Evolutionary conservation across 2,113 vertebrate species (phyloP).

Genomic region (Melierax canorus): DNA sequence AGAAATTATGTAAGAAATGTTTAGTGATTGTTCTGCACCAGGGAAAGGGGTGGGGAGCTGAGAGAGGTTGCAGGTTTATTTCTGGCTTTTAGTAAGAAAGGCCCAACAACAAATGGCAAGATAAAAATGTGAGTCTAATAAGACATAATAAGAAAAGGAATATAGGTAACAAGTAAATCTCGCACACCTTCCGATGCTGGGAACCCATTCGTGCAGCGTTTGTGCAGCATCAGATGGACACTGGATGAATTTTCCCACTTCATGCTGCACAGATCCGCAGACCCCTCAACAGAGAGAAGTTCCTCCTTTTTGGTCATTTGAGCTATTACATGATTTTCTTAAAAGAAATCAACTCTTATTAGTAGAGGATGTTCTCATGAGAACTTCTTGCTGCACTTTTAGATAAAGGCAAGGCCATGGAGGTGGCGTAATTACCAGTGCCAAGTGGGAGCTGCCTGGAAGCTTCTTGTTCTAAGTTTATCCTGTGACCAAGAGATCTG

Average conservation of each 20-base stretch:
- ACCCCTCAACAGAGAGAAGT: not conserved
- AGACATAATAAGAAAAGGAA: not conserved
- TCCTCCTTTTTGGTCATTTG: not conserved
- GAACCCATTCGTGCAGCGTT: accelerated
- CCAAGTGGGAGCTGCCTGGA: not conserved
- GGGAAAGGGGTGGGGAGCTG: accelerated
- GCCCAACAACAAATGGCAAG: not conserved
- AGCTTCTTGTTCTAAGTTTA: not conserved
- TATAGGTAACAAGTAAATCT: not conserved
- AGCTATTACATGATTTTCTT: not conserved
- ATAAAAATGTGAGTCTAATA: not conserved
- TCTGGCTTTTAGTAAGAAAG: not conserved
- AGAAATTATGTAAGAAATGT: not conserved
- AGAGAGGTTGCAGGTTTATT: not conserved
- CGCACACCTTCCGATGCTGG: not conserved
- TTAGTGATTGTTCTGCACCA: not conserved
- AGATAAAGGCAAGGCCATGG: not conserved
- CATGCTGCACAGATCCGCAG: accelerated
- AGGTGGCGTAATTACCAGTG: accelerated
- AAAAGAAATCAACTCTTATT: not conserved
- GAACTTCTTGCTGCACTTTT: not conserved
- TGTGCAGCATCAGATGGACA: not conserved
- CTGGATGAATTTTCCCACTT: not conserved
- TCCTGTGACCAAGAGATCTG: not conserved
- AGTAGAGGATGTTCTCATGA: accelerated